A percentile compares a stretch with the other conserved stretches of the same genome.
Conservation (phyloP, 2,888 invertebrate species). For the Cheilosia pagana region DNA sequence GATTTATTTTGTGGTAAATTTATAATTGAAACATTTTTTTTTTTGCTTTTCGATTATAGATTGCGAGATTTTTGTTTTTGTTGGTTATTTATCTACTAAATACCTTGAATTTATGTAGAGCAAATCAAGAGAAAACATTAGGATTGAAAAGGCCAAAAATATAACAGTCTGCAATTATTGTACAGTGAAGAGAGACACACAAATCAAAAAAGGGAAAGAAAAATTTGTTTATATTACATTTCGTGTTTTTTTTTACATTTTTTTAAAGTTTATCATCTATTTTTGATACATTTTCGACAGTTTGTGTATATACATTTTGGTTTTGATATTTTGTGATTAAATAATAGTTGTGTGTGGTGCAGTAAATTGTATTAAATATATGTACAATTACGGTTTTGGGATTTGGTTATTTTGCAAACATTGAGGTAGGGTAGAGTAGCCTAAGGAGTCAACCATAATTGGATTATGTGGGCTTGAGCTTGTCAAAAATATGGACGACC, state of each 20-base stretch:
- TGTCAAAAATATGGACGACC: no score
- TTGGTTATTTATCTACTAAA: slow-evolving; percentile 75
- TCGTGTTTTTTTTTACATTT: slow-evolving; percentile 27
- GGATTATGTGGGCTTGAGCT: no score
- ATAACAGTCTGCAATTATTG: slow-evolving; percentile 83
- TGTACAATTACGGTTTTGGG: no score
- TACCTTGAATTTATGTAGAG: slow-evolving; percentile 84
- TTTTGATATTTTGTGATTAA: slow-evolving; percentile 1
- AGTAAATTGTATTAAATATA: not conserved
- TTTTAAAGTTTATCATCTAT: slow-evolving; percentile 14
- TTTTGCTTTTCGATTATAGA: slow-evolving; percentile 38
- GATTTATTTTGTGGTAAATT: slow-evolving; percentile 30
- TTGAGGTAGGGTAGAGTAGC: not conserved
- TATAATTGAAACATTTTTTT: slow-evolving; percentile 11
- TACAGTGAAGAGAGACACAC: slow-evolving; percentile 74
- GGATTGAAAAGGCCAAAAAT: slow-evolving; percentile 84
- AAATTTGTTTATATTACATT: slow-evolving; percentile 56
- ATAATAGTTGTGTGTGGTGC: slow-evolving; percentile 47
- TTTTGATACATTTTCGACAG: not conserved
- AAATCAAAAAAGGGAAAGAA: slow-evolving; percentile 58
- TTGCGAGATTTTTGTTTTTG: slow-evolving; percentile 15
- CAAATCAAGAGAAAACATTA: slow-evolving; percentile 84
- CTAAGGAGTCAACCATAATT: no score
- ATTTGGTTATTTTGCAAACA: not conserved
- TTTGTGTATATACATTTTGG: slow-evolving; percentile 48